Evolutionary conservation across 2,797 vertebrate species (phyloP), one percentile per base, ranked within the genome.

Genomic region (Cryptoprocta ferox): DNA sequence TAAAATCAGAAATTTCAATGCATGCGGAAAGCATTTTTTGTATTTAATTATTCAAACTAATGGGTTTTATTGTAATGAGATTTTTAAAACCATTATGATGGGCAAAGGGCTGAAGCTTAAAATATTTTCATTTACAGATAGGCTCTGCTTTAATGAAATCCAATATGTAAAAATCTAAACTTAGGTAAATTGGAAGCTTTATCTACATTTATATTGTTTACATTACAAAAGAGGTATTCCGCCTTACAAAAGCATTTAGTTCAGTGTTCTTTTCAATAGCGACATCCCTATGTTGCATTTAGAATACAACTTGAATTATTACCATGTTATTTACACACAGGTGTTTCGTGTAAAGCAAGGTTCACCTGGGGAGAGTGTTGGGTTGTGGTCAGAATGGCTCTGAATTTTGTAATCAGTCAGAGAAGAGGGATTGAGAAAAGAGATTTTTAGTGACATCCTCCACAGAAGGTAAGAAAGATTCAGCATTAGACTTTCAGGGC

Each of bases 31-130:
- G 81, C 65, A 86, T 96, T 92, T 85, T 63, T 71, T 13, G 30
- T 71, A 53, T 96, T 98, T 97, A 97, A 97, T 97, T 96, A 97
- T 98, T 97, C 97, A 97, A 85, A 92, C 88, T 97, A 97, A 97
- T 97, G 95, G 93, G 39, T 92, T 97, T 97, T 98, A 94, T 87
- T 98, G 70, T 97, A 97, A 97, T 96, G 95, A 97, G 92, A 96
- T 94, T 97, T 98, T 96, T 3, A 50, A 96, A 95, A 73, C 81
- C 89, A 93, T 97, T 95, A 91, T 91, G 50, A 96, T 95, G 95
- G 88, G 73, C 73, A 66, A 97, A 98, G 73, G 93, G 59, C 96
- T 95, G 87, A 94, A 63, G 93, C 80, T 97, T 98, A 95, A 97
- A 95, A 86, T 96, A 92, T 97, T 97, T 98, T 96, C 95, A 82